phyloP scores from a whole-genome alignment of 2,797 vertebrate genomes.

The Cichlasoma orientale region DNA sequence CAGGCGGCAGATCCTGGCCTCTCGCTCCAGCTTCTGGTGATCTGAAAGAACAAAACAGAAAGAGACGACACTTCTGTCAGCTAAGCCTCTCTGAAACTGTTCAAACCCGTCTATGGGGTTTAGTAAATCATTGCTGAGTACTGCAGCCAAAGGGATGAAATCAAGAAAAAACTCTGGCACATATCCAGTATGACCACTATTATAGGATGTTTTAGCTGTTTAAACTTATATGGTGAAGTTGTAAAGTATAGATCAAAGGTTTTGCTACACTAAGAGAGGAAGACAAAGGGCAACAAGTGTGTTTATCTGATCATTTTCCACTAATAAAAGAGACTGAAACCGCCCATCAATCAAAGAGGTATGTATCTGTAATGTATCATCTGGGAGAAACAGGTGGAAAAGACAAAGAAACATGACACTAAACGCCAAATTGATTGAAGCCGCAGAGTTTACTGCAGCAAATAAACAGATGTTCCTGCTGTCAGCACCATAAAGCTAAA shows the following conservation, averaged over 20 bases:
- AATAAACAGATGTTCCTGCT: neutral
- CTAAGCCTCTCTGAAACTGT: neutral
- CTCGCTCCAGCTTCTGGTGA: conserved; percentile 81
- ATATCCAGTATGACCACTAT: neutral
- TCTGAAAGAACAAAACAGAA: conserved; percentile 33
- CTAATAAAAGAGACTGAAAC: neutral
- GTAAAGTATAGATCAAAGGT: neutral
- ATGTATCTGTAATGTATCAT: neutral
- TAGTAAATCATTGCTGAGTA: neutral
- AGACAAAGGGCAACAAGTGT: too few relatives aligned
- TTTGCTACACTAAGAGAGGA: neutral
- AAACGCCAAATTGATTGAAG: neutral
- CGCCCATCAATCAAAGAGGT: neutral
- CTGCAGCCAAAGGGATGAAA: neutral
- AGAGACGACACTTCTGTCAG: neutral
- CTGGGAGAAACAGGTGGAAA: neutral
- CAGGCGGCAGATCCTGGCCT: conserved; percentile 96
- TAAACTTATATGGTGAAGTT: neutral
- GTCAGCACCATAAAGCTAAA: neutral
- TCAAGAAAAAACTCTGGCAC: neutral
- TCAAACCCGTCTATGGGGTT: neutral
- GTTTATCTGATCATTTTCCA: neutral
- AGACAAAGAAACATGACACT: neutral
- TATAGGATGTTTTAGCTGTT: neutral
- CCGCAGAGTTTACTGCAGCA: neutral